Conservation (phyloP, 2,888 invertebrate species). For the Netelia virgata region DNA sequence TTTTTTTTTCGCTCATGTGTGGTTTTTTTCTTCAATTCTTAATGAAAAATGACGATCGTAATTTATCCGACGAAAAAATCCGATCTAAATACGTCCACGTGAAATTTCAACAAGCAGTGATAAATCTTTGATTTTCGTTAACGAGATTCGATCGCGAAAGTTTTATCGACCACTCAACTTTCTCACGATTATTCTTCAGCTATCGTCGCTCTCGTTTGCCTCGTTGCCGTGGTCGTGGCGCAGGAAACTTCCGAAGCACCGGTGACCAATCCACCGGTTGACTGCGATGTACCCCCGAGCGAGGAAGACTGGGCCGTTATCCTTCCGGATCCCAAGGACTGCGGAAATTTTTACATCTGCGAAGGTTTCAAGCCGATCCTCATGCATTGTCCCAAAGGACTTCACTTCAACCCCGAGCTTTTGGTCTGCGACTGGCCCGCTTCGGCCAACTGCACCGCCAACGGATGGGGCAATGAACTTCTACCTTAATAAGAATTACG, state of each 20-base stretch:
- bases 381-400: conserved; percentile 74
- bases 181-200: conserved; percentile 55
- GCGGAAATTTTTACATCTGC: conserved; percentile 75
- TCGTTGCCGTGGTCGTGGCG: conserved; percentile 57
- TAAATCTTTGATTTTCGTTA: background rate
- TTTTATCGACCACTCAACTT: background rate
- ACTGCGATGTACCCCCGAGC: conserved; percentile 62
- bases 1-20: too few relatives aligned
- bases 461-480: background rate
- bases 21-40: too few relatives aligned
- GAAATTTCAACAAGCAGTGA: too few relatives aligned
- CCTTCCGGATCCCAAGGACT: conserved; percentile 75
- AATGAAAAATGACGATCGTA: too few relatives aligned
- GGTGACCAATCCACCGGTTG: conserved; percentile 31
- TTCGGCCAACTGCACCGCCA: conserved; percentile 71
- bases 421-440: conserved; percentile 77
- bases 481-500: background rate
- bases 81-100: too few relatives aligned
- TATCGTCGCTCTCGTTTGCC: conserved; percentile 54
- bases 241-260: background rate
- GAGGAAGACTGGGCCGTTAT: conserved; percentile 70
- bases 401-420: conserved; percentile 75
- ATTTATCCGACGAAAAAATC: too few relatives aligned
- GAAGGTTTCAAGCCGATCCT: conserved; percentile 67
- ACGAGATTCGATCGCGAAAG: background rate